These are phyloP conservation scores for Scaeva pyrastri DNA, from an alignment of 2,888 invertebrate genomes.

Conservation along the genomic window DNA sequence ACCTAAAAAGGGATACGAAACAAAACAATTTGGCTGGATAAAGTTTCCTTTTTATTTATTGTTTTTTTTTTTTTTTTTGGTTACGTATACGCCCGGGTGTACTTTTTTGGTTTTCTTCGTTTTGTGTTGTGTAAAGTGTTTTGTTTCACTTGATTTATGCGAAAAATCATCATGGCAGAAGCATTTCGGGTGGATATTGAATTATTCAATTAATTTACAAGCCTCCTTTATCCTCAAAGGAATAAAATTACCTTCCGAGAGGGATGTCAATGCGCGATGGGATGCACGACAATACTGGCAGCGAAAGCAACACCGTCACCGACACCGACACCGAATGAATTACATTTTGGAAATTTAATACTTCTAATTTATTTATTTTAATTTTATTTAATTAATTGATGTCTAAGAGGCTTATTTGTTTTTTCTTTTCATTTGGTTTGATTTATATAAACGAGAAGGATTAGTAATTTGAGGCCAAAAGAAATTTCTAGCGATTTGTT, in stretches of 20 bases:
- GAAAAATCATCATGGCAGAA: constrained; percentile 7
- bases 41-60: constrained; percentile 17
- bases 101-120: background rate
- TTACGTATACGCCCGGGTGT: constrained; percentile 40
- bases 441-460: background rate
- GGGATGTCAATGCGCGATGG: too few relatives aligned
- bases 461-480: background rate
- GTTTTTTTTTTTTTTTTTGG: constrained; percentile 12
- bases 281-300: too few relatives aligned
- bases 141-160: constrained; percentile 55
- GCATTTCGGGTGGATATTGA: background rate
- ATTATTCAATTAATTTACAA: constrained; percentile 24
- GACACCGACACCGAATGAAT: background rate
- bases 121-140: constrained; percentile 13
- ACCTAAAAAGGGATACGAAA: constrained; percentile 7
- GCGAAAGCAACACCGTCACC: too few relatives aligned
- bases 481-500: background rate
- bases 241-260: constrained; percentile 9
- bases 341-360: constrained; percentile 1
- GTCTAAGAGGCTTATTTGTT: background rate
- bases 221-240: background rate
- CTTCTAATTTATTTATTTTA: background rate
- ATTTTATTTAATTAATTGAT: constrained; percentile 11
- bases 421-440: background rate
- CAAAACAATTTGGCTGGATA: background rate